Evolutionary conservation across 92 coral and sea anemone species (phyloP).

Genomic region (Porites lobata): DNA sequence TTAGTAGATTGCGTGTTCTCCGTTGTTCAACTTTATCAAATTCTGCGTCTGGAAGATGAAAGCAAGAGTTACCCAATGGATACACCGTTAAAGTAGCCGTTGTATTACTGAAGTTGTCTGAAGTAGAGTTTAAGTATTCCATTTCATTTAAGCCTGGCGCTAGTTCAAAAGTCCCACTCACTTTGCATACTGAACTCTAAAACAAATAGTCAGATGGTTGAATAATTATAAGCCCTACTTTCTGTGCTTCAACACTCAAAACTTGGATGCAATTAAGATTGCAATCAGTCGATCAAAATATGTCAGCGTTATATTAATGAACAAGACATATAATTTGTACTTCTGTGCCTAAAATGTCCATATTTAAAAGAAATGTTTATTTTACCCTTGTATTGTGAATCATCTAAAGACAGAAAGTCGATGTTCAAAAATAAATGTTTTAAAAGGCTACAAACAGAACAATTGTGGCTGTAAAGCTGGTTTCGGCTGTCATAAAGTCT

Average conservation of each 20-base stretch:
- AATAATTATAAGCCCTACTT: neutral
- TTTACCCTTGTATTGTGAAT: no score
- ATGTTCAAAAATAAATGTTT: no score
- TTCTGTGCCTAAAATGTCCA: neutral
- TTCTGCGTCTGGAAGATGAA: slow-evolving; percentile 70
- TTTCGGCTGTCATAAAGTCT: no score
- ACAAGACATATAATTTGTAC: neutral
- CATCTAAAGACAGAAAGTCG: no score
- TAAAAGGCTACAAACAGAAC: no score
- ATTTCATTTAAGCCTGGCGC: neutral
- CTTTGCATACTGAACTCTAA: neutral
- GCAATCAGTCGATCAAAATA: neutral
- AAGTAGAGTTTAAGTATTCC: neutral
- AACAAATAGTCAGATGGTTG: neutral
- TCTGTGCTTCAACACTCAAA: neutral
- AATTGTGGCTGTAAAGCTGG: no score
- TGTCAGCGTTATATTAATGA: neutral
- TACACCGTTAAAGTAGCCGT: neutral
- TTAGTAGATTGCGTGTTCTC: slow-evolving; percentile 63
- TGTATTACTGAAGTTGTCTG: neutral
- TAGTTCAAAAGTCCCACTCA: neutral
- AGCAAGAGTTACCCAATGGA: slow-evolving; percentile 31
- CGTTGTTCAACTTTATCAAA: slow-evolving; percentile 69
- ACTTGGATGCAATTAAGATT: neutral
- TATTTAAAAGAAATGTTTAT: no score